Base-by-base conservation (phyloP, 2,797 vertebrate species). In the Darevskia mixta region DNA sequence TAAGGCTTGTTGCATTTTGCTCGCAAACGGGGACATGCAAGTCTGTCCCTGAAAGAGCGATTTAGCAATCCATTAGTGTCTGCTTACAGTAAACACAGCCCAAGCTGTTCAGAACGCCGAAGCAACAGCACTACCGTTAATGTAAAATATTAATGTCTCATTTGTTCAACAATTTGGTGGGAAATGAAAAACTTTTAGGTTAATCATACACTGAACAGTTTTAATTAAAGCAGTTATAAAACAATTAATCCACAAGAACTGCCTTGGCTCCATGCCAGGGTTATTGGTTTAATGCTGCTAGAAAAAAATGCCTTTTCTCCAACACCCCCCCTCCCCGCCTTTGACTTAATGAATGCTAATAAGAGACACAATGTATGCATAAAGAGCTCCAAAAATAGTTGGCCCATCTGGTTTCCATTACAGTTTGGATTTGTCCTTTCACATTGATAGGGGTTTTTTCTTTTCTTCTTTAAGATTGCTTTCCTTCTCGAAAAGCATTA, bases 141-240 rank as follows among this genome's bases (percentile, higher is more conserved):
- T 96, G 95, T 97, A 96, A 97, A 97, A 97, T 97, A 97, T 97
- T 97, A 97, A 97, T 97, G 96, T 97, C 96, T 97, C 96, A 97
- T 97, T 97, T 97, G 96, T 97, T 97, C 96, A 95, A 97, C 96
- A 96, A 96, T 97, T 97, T 97, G 95, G 95, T 95, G 96, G 96
- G 97, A 64, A 97, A 97, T 97, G 96, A 97, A 97, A 89, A 97
- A 97, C 96, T 97, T 97, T 97, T 97, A 97, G 96, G 97, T 97
- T 97, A 97, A 97, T 97, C 95, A 97, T 97, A 97, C 96, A 97
- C 95, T 94, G 96, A 97, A 95, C 95, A 96, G 95, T 96, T 97
- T 97, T 97, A 97, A 97, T 97, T 97, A 97, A 97, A 97, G 96
- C 96, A 96, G 96, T 97, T 97, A 97, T 95, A 96, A 97, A 97